Evolutionary conservation across 1,140 invertebrate genomes (phyloP).

Genomic region (Papilio machaon): DNA sequence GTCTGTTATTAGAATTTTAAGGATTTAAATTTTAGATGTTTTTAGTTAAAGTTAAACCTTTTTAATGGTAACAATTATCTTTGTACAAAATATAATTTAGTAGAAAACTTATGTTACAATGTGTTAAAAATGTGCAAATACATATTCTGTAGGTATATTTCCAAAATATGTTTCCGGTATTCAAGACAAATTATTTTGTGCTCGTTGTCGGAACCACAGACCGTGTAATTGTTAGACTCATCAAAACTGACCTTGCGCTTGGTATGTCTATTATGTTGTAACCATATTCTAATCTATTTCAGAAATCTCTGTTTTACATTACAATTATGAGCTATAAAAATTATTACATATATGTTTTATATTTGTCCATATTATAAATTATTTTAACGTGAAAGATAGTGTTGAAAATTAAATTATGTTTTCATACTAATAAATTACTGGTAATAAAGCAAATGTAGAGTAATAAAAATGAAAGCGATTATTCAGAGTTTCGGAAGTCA

Average conservation of each 20-base stretch:
- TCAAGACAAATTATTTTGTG: slow-evolving; percentile 36
- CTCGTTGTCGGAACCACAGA: slow-evolving; percentile 50
- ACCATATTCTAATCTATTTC: slow-evolving; percentile 31
- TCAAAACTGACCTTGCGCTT: slow-evolving; percentile 53
- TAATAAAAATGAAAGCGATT: too few species aligned
- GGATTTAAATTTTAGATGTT: too few species aligned
- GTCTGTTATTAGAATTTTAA: too few species aligned
- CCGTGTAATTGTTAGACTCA: slow-evolving; percentile 57
- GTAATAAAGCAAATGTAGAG: too few species aligned
- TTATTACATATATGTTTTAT: background rate
- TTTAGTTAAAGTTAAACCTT: background rate
- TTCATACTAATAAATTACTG: too few species aligned
- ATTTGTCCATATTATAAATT: background rate
- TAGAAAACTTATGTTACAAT: background rate
- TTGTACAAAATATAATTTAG: too few species aligned
- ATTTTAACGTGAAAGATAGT: background rate
- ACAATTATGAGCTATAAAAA: background rate
- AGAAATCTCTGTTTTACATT: slow-evolving; percentile 26
- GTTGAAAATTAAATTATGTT: background rate
- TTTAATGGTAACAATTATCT: background rate
- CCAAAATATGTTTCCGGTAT: slow-evolving; percentile 48
- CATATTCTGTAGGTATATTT: slow-evolving; percentile 8
- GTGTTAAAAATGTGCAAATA: slow-evolving; percentile 3
- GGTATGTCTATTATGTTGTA: slow-evolving; percentile 22
- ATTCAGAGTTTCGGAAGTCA: too few species aligned